Evolutionary conservation across 2,113 vertebrate species (phyloP).

Genomic region (Tragelaphus strepsiceros): DNA sequence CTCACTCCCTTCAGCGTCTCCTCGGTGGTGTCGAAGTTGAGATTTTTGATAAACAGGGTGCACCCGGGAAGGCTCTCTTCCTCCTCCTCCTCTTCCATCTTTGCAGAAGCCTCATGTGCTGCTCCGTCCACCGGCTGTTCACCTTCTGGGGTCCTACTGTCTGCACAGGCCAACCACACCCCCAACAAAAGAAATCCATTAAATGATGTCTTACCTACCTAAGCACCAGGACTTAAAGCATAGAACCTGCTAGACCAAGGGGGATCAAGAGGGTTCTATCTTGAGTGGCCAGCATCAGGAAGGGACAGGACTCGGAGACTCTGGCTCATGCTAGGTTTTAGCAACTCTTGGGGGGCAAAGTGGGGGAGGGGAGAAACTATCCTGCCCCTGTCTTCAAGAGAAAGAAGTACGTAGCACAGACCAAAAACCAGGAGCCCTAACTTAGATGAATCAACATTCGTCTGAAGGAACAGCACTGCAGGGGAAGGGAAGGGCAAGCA

Average conservation of each 20-base stretch:
- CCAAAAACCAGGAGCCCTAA: background rate
- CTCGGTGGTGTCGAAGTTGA: slow-evolving; percentile 92
- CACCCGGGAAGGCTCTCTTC: slow-evolving; percentile 88
- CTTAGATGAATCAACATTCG: fast-evolving
- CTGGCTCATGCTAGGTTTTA: fast-evolving
- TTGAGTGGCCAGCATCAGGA: fast-evolving
- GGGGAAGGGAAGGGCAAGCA: too few species aligned
- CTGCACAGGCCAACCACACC: background rate
- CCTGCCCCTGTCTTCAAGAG: background rate
- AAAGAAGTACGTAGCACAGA: background rate
- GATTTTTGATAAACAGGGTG: slow-evolving; percentile 96
- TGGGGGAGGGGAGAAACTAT: fast-evolving
- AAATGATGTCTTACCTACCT: background rate
- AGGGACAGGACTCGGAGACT: background rate
- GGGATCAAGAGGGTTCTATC: background rate
- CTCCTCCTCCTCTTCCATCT: slow-evolving; percentile 73
- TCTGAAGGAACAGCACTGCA: background rate
- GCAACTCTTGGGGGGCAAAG: background rate
- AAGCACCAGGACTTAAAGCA: too few species aligned
- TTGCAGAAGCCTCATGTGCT: background rate
- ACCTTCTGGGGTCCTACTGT: background rate
- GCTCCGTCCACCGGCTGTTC: background rate
- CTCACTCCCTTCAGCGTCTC: slow-evolving; percentile 83
- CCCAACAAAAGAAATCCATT: background rate
- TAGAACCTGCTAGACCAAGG: background rate